Evolutionary conservation across 1,140 invertebrate species (phyloP).

Genomic region (Neodiprion virginianus): DNA sequence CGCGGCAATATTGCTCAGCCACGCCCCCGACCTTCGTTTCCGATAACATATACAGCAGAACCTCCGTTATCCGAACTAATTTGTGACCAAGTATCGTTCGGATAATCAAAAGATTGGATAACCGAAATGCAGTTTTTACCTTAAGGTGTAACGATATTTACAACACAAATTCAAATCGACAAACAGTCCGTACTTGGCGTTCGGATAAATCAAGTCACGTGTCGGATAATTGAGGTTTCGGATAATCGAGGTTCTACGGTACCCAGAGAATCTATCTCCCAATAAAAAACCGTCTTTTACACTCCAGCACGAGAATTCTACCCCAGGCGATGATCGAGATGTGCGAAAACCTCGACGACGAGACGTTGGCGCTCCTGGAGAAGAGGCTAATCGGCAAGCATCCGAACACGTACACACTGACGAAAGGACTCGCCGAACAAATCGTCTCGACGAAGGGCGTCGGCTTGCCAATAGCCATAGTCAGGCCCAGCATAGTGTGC

Average conservation of each 20-base stretch:
- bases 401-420: slow-evolving; percentile 89
- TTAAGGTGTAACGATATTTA: too few relatives aligned
- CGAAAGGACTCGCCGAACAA: slow-evolving; percentile 85
- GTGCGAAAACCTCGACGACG: slow-evolving; percentile 73
- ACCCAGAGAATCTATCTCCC: neutral
- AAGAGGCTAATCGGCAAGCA: slow-evolving; percentile 75
- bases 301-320: slow-evolving; percentile 67
- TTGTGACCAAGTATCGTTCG: too few relatives aligned
- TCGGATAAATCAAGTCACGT: too few relatives aligned
- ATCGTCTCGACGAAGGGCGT: slow-evolving; percentile 69
- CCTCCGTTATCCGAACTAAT: too few relatives aligned
- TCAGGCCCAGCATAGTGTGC: slow-evolving; percentile 90
- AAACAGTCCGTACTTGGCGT: too few relatives aligned
- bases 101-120: too few relatives aligned
- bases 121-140: too few relatives aligned
- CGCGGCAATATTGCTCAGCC: too few relatives aligned
- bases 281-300: neutral
- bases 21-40: too few relatives aligned
- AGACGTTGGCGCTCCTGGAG: slow-evolving; percentile 70
- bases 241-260: neutral
- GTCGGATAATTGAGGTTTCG: too few relatives aligned
- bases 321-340: slow-evolving; percentile 75
- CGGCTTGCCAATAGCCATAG: slow-evolving; percentile 83
- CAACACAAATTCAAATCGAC: too few relatives aligned
- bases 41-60: too few relatives aligned